A percentile compares a stretch with the other conserved stretches of the same genome.
Conservation (phyloP, 2,888 invertebrate genomes). For the Erynnis tages region DNA sequence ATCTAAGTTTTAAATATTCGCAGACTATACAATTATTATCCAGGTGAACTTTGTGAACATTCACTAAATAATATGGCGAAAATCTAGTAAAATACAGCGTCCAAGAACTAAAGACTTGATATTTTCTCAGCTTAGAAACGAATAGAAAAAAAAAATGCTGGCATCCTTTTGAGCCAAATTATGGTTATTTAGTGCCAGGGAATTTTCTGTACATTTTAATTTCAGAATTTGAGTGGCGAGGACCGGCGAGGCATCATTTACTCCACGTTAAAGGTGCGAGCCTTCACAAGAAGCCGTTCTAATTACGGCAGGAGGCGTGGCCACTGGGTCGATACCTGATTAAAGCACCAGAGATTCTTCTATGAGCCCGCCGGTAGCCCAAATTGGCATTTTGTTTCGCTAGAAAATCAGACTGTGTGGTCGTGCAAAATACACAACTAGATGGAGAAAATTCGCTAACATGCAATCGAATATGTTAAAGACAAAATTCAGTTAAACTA, state of each 20-base stretch:
- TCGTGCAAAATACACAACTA: not conserved
- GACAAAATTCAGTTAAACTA: too few relatives aligned
- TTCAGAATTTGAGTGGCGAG: conserved; percentile 21
- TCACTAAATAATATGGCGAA: too few relatives aligned
- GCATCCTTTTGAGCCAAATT: conserved; percentile 12
- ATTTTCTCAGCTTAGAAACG: not conserved
- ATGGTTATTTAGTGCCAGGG: conserved; percentile 12
- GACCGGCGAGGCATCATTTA: conserved; percentile 27
- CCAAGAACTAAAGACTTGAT: too few relatives aligned
- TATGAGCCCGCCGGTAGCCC: conserved; percentile 52
- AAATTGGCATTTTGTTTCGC: conserved; percentile 48
- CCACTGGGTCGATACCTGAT: conserved; percentile 59
- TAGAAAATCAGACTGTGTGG: conserved; percentile 28
- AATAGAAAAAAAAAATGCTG: conserved; percentile 5
- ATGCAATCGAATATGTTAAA: too few relatives aligned
- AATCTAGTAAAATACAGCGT: too few relatives aligned
- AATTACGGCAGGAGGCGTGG: conserved; percentile 66
- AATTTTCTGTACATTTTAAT: conserved; percentile 22
- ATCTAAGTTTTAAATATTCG: too few relatives aligned
- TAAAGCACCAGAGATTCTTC: conserved; percentile 65
- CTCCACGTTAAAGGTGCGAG: conserved; percentile 41
- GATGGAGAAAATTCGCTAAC: too few relatives aligned
- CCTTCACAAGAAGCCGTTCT: conserved; percentile 50
- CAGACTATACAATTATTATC: too few relatives aligned
- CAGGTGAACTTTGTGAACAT: too few relatives aligned